These are phyloP conservation scores for Promerops cafer DNA, from an alignment of 2,113 vertebrate species.

Conservation along the genomic window DNA sequence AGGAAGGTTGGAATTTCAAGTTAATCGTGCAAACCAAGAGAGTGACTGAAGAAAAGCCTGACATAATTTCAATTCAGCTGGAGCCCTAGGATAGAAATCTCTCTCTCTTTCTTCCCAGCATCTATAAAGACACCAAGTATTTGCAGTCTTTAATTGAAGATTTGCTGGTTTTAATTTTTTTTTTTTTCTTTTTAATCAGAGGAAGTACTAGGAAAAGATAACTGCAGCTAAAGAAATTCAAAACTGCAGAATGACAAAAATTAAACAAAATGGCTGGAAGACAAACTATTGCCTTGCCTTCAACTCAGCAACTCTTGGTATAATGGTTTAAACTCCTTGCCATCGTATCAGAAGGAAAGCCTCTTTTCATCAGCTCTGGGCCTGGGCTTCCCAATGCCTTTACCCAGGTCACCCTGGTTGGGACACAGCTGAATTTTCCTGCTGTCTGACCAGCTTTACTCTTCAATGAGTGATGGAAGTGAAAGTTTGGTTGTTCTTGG, in stretches of 20 bases:
- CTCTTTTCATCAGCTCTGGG: neutral
- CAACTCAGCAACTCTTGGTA: neutral
- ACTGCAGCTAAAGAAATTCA: neutral
- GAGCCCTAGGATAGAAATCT: neutral
- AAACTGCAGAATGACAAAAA: neutral
- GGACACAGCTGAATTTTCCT: neutral
- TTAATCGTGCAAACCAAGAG: neutral
- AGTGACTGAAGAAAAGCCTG: neutral
- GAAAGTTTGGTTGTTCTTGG: neutral
- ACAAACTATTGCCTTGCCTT: neutral
- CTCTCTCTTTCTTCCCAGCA: neutral
- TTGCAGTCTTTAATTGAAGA: neutral
- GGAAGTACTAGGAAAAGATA: neutral
- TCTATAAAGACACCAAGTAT: neutral
- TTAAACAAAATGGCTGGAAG: neutral
- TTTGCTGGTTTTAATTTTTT: neutral
- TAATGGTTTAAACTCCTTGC: neutral
- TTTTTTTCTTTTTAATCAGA: neutral
- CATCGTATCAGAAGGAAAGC: fast-evolving
- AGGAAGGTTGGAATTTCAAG: neutral
- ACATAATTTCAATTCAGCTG: neutral
- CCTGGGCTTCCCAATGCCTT: neutral
- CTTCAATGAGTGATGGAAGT: neutral
- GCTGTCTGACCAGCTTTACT: neutral
- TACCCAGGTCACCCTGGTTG: fast-evolving